A percentile compares a stretch with the other conserved stretches of the same genome.
phyloP scores from a whole-genome alignment of 2,888 invertebrate genomes.

The Labia minor region DNA sequence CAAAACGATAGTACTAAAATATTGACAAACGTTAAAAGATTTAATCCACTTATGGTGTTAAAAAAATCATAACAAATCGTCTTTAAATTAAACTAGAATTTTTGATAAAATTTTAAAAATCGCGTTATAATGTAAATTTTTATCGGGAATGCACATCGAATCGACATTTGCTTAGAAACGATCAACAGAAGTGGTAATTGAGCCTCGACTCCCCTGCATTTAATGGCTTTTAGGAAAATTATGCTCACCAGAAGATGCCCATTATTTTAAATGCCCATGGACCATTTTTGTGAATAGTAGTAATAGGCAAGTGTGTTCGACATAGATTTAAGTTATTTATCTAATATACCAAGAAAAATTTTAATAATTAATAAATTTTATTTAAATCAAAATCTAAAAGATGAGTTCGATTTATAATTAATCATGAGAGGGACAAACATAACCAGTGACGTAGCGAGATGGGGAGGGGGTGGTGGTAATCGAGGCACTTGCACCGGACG shows the following conservation, averaged over 20 bases:
- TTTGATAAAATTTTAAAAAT: not conserved
- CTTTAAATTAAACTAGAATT: no score
- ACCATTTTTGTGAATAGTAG: not conserved
- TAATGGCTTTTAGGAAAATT: not conserved
- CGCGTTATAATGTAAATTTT: not conserved
- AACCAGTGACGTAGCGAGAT: no score
- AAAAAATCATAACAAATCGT: no score
- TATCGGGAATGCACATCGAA: not conserved
- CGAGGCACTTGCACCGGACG: no score
- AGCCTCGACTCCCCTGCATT: not conserved
- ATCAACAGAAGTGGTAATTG: constrained; percentile 1
- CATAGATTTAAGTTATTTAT: not conserved
- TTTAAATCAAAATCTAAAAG: no score
- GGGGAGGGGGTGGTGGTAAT: no score
- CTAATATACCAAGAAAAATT: no score
- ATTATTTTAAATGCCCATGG: not conserved
- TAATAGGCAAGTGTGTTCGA: not conserved
- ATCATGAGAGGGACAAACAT: no score
- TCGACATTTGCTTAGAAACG: constrained; percentile 8
- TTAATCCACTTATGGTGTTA: no score
- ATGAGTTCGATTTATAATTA: no score
- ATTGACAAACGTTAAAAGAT: no score
- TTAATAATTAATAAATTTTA: no score
- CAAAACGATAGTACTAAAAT: not conserved
- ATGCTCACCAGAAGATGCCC: not conserved